A percentile compares a stretch with the other conserved stretches of the same genome.
Evolutionary conservation across 2,888 invertebrate species (phyloP).

Genomic region (Synanthedon formicaeformis): DNA sequence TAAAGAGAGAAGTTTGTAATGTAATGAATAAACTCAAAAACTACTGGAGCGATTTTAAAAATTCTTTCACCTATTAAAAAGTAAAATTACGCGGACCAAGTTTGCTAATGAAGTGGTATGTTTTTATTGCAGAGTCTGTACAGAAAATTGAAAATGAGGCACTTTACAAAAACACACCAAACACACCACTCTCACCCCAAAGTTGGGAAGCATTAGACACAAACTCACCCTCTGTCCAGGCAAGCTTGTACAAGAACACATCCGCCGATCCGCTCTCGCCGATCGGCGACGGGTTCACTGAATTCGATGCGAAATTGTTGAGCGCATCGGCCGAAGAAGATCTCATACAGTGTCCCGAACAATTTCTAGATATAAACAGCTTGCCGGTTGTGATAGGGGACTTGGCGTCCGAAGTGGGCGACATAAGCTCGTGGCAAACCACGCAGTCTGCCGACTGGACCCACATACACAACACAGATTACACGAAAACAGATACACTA

Average conservation of each 20-base stretch:
- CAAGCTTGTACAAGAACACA: constrained; percentile 37
- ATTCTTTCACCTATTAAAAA: too few relatives aligned
- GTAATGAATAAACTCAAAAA: too few relatives aligned
- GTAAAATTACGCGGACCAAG: too few relatives aligned
- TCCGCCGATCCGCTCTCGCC: constrained; percentile 41
- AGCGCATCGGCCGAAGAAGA: constrained; percentile 19
- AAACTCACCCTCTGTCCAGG: constrained; percentile 41
- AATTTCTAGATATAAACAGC: constrained; percentile 44
- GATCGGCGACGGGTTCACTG: constrained; percentile 27
- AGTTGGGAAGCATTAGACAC: constrained; percentile 52
- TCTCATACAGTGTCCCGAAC: constrained; percentile 35
- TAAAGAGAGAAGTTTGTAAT: too few relatives aligned
- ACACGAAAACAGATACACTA: constrained; percentile 31
- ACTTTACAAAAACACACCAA: constrained; percentile 52
- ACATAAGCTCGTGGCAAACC: constrained; percentile 30
- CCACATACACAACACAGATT: constrained; percentile 26
- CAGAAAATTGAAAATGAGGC: constrained; percentile 46
- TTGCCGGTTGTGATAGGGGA: constrained; percentile 54
- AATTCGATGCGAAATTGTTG: constrained; percentile 25
- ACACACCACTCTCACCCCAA: constrained; percentile 55
- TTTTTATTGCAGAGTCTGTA: constrained; percentile 33
- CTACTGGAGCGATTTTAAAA: too few relatives aligned
- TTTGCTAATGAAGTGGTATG: constrained; percentile 2
- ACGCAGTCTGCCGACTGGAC: constrained; percentile 27
- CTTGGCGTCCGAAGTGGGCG: constrained; percentile 34